These are phyloP conservation scores for Melanotaenia nigrans DNA, from an alignment of 2,797 vertebrate species.

Conservation along the genomic window DNA sequence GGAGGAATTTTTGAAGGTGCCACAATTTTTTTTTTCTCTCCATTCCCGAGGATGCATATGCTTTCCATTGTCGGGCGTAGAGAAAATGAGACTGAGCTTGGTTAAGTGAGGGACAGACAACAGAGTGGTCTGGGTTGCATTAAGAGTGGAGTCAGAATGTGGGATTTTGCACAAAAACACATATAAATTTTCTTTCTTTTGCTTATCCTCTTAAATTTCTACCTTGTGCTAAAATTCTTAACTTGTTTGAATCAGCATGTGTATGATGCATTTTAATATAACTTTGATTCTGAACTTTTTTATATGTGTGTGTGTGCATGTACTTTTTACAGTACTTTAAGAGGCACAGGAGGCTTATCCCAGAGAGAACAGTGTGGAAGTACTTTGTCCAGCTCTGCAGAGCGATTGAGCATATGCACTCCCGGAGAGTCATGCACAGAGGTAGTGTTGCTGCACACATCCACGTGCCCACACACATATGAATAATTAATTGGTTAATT, in stretches of 20 bases:
- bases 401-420: slow-evolving; percentile 98
- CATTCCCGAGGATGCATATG: slow-evolving; percentile 72
- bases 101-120: slow-evolving; percentile 61
- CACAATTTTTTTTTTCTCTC: slow-evolving; percentile 64
- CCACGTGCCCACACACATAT: slow-evolving; percentile 2
- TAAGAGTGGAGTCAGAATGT: slow-evolving; percentile 65
- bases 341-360: slow-evolving; percentile 95
- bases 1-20: slow-evolving; percentile 69
- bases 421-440: slow-evolving; percentile 97
- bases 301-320: slow-evolving; percentile 24
- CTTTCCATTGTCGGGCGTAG: slow-evolving; percentile 75
- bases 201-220: slow-evolving; percentile 34
- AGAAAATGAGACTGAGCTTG: slow-evolving; percentile 70
- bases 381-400: slow-evolving; percentile 99
- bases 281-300: slow-evolving; percentile 36
- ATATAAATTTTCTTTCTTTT: slow-evolving; percentile 45
- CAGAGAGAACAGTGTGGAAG: slow-evolving; percentile 98
- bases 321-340: slow-evolving; percentile 91
- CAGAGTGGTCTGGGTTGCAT: slow-evolving; percentile 76
- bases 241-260: slow-evolving; percentile 41
- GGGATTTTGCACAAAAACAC: slow-evolving; percentile 50
- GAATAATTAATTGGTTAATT: neutral
- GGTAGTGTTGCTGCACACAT: slow-evolving; percentile 75
- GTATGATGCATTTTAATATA: slow-evolving; percentile 35
- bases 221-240: slow-evolving; percentile 34